Conservation (phyloP, 2,113 vertebrate species). For the Pteronura brasiliensis region DNA sequence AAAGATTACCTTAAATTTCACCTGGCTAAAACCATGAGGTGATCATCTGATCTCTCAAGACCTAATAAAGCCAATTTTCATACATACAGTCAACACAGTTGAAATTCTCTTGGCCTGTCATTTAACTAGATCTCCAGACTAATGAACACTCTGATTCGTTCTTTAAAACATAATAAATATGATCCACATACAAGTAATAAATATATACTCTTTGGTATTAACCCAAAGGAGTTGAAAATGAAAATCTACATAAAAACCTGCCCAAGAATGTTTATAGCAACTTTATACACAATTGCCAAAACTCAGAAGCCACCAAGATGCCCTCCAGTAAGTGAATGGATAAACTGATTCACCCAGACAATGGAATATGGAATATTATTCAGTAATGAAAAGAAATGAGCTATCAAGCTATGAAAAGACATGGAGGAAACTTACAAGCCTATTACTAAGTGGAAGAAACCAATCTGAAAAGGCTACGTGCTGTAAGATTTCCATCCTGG, state of each 20-base stretch:
- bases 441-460: not conserved
- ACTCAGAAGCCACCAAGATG: not conserved
- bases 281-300: not conserved
- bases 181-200: not conserved
- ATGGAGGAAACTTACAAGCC: not conserved
- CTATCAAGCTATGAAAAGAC: not conserved
- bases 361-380: not conserved
- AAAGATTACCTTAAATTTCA: not conserved
- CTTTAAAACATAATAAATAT: not conserved
- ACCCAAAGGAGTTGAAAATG: not conserved
- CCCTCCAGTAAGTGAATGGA: not conserved
- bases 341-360: not conserved
- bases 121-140: not conserved
- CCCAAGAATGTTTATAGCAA: not conserved
- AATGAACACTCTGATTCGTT: not conserved
- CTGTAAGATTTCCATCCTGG: not conserved
- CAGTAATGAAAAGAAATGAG: not conserved
- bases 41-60: not conserved
- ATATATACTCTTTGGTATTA: not conserved
- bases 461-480: not conserved
- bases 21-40: not conserved
- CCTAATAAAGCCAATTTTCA: slow-evolving; percentile 17
- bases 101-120: not conserved
- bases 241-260: not conserved
- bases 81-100: not conserved